Base-by-base conservation (phyloP, 1,140 invertebrate species). In the Saccostrea echinata region DNA sequence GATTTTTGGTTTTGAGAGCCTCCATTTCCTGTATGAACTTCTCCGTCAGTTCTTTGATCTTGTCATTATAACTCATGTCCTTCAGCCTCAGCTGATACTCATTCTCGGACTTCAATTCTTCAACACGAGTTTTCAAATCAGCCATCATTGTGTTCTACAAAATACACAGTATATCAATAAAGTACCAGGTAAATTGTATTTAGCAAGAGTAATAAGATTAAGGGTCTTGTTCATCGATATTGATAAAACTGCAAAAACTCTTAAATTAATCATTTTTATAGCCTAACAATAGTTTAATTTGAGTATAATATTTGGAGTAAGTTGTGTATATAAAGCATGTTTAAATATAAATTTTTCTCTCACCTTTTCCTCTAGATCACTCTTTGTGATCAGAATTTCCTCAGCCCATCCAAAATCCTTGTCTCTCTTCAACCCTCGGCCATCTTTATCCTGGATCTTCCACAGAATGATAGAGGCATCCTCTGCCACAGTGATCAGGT, bases 381-480 rank as follows among this genome's bases (percentile, higher is more conserved):
- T 94, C 93, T 96, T 95, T 9, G 94, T 95, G 76, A 96, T 96
- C 30, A 96, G 94, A 88, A 96, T 95, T 91, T 98, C 97, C 86
- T 97, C 97, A 0, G 97, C 97, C 91, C 97, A 97, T 35, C 96
- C 94, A 80, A 97, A 96, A 90, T 98, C 97, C 93, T 97, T 96
- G 92, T 97, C 97, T 76, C 97, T 93, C 84, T 96, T 96, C 6
- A 97, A 94, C 0, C 96, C 95, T 93, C 97, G 96, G 1, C 96
- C 97, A 91, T 98, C 97, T n/a, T 96, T 96, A 91, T 97, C 97
- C 1, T 96, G 95, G 51, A 98, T 93, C 92, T 97, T 96, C 98
- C 98, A 99, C 86, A 98, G 96, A 85, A 97, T 97, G 21, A 99
- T 96, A 0, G 97, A 97, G 0, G 97, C 97, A 93, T 97, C 97